Percentiles rank a stretch among this genome's conserved stretches.
Evolutionary conservation across 2,888 invertebrate species (phyloP).

Genomic region (Hemistola chrysoprasaria): DNA sequence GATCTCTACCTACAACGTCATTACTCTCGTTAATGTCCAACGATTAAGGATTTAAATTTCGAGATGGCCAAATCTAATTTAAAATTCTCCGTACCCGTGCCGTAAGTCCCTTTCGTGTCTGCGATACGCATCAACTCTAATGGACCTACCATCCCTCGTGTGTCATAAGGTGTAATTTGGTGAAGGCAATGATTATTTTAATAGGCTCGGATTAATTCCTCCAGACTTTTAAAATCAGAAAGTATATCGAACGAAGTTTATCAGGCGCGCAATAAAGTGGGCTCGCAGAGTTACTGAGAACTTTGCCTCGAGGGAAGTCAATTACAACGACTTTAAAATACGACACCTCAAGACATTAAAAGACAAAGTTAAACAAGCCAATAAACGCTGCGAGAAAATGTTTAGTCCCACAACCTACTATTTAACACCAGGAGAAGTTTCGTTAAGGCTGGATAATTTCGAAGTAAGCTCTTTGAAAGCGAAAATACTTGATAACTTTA

Average conservation of each 20-base stretch:
- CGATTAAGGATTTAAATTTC: constrained; percentile 63
- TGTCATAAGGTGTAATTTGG: constrained; percentile 27
- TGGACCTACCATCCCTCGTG: constrained; percentile 27
- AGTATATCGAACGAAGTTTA: constrained; percentile 32
- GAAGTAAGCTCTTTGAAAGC: constrained; percentile 39
- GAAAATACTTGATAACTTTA: constrained; percentile 20
- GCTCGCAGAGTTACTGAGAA: constrained; percentile 39
- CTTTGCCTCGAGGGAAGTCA: constrained; percentile 45
- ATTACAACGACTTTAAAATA: constrained; percentile 54
- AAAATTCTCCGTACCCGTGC: constrained; percentile 35
- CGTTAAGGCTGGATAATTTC: constrained; percentile 31
- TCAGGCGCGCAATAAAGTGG: constrained; percentile 34
- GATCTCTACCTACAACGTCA: constrained; percentile 50
- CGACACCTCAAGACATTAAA: constrained; percentile 52
- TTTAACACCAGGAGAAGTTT: constrained; percentile 45
- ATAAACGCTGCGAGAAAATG: constrained; percentile 42
- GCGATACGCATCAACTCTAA: constrained; percentile 34
- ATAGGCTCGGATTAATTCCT: constrained; percentile 26
- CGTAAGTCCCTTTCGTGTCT: constrained; percentile 26
- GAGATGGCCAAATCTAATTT: constrained; percentile 41
- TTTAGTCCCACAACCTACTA: constrained; percentile 43
- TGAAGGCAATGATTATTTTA: constrained; percentile 22
- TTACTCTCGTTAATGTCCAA: constrained; percentile 56
- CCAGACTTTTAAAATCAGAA: constrained; percentile 29
- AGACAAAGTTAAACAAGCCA: constrained; percentile 53